Evolutionary conservation across 2,888 invertebrate species (phyloP).

Genomic region (Eulithis testata): DNA sequence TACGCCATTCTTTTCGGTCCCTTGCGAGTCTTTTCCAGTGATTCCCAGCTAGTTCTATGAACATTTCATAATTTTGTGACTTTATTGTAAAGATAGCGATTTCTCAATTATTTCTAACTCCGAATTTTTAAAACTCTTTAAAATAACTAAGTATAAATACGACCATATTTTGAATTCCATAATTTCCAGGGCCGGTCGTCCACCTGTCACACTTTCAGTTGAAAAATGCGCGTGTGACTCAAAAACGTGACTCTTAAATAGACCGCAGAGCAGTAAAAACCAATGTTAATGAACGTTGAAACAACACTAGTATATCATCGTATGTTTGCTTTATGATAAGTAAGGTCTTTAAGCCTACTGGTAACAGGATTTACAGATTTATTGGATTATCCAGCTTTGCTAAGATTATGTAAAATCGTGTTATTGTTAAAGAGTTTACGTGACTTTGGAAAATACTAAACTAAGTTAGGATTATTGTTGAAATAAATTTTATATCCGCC

Average conservation of each 20-base stretch:
- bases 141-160: constrained; percentile 1
- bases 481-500: not conserved
- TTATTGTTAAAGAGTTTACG: constrained; percentile 33
- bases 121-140: too few relatives aligned
- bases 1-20: too few relatives aligned
- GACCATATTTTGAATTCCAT: constrained; percentile 10
- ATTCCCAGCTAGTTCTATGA: too few relatives aligned
- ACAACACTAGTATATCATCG: constrained; percentile 37
- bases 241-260: constrained; percentile 32
- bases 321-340: constrained; percentile 45
- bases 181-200: constrained; percentile 13
- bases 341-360: constrained; percentile 39
- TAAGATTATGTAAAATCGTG: constrained; percentile 36
- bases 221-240: constrained; percentile 26
- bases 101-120: too few relatives aligned
- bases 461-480: not conserved
- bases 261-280: constrained; percentile 38
- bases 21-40: too few relatives aligned
- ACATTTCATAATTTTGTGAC: too few relatives aligned
- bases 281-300: constrained; percentile 36
- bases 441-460: constrained; percentile 9
- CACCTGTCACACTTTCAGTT: constrained; percentile 26
- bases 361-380: constrained; percentile 42
- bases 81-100: too few relatives aligned
- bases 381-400: constrained; percentile 39